Base-by-base conservation (phyloP, 2,888 invertebrate species). In the Pristionchus fissidentatus region DNA sequence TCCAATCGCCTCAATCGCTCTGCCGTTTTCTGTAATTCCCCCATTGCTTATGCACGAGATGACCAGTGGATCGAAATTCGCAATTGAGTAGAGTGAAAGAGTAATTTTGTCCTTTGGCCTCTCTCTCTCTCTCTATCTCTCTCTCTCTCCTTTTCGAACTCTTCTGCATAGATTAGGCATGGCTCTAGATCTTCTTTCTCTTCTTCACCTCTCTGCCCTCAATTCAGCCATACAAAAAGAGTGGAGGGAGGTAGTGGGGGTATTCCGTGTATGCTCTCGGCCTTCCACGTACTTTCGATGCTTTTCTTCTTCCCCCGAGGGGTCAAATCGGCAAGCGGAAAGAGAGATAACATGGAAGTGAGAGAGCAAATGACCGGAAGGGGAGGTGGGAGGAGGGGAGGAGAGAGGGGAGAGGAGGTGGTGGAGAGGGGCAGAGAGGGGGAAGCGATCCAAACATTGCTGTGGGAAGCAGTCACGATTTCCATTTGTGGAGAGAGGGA, bases 271-370 rank as follows among this genome's bases (percentile, higher is more conserved):
- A 66, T 66, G 43, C 73, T 46, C 46, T 73, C 73, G 41, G 10
- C 73, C 43, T 29, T 73, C 73, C 73, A 66, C 66, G 66, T 66
- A 66, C 66, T 66, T n/a, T 22, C 19, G 38, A 66, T 66, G 66
- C 66, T 66, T 66, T 66, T 66, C 66, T n/a, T n/a, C n/a, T 46
- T 73, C 73, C 43, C 73, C 38, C 46, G 73, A n/a, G 46, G 73
- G 73, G 73, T 73, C 73, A 73, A 66, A 43, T 73, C 43, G 73
- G 73, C 73, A 73, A 32, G 73, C 41, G 43, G 38, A 35, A n/a
- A 13, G 70, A 70, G 41, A 70, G 22, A 22, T n/a, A 41, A 32
- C 70, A 70, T 38, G 70, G 70, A 70, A 41, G 26, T 15, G 73
- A 22, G 73, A 73, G 73, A 73, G 49, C 13, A 49, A 49, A 15